Base-by-base conservation (phyloP, 1,140 invertebrate genomes). In the Leptinotarsa lineolata region DNA sequence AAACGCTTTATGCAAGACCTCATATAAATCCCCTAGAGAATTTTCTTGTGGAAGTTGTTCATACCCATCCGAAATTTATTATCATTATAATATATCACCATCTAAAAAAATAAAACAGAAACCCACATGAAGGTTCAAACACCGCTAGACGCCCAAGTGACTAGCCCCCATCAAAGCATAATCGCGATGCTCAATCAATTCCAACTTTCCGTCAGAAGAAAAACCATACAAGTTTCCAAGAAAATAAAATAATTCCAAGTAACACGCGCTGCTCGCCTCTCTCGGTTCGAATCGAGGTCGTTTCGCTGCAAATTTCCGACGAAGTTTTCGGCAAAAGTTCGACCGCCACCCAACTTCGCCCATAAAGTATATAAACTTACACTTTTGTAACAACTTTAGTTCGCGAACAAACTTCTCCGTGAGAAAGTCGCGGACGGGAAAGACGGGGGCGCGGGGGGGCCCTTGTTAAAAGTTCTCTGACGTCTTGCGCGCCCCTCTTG, bases 331-430 rank as follows among this genome's bases (percentile, higher is more conserved):
- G 48, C 48, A 54, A 54, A 54, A 54, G 48, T 54, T 54, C 48
- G 48, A 54, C 48, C 48, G 48, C 48, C 48, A 82, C 81, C 82
- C 80, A 83, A 83, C 82, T 83, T 83, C 79, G 80, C 75, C 80
- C 80, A 82, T 82, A 81, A 83, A 83, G 80, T 83, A 83, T 83
- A 82, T 83, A 83, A 83, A 83, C 82, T 83, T 81, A 82, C 79
- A 83, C 80, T 83, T 83, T 83, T 82, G 82, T 82, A 83, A 82
- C 82, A 83, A 82, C 81, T 83, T 83, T 80, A 82, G 81, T 82
- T 81, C 78, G 73, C 72, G 48, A 59, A 59, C 68, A 48, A 69
- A 69, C 13, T 58, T 59, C 21, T 20, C 13, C 16, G 48, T 46
- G 54, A 59, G 68, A 58, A 69, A 45, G 39, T 68, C 30, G 22